A percentile compares a stretch with the other conserved stretches of the same genome.
These are phyloP conservation scores for Dermatemys mawii DNA, from an alignment of 2,113 vertebrate genomes.

Conservation along the genomic window DNA sequence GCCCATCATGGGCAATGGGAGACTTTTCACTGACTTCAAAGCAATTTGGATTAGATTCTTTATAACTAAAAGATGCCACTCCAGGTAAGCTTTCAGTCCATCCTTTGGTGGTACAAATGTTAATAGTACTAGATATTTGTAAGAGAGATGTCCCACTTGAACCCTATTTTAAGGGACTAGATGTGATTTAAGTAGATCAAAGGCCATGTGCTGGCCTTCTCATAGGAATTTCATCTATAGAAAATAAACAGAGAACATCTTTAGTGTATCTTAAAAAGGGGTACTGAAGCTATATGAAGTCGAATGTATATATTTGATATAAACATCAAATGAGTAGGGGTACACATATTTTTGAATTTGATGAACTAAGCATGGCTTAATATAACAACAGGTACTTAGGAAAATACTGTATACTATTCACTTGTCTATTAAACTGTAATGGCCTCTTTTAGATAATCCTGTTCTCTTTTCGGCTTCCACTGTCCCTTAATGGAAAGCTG, in stretches of 20 bases:
- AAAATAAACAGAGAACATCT: neutral
- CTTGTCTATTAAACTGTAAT: neutral
- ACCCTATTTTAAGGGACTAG: no score
- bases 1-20: neutral
- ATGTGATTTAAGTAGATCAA: neutral
- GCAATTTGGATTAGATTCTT: neutral
- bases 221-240: neutral
- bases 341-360: neutral
- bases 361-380: neutral
- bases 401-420: neutral
- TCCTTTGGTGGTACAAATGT: neutral
- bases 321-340: neutral
- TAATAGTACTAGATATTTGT: no score
- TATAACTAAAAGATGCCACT: neutral
- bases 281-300: neutral
- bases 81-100: neutral
- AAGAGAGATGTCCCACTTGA: no score
- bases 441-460: neutral
- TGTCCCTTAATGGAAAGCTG: neutral
- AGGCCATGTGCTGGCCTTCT: neutral
- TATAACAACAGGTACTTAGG: neutral
- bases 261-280: neutral
- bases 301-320: neutral
- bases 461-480: neutral
- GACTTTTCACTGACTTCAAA: neutral